Base-by-base conservation (phyloP, 2,888 invertebrate genomes). In the Drosophila bunnanda region DNA sequence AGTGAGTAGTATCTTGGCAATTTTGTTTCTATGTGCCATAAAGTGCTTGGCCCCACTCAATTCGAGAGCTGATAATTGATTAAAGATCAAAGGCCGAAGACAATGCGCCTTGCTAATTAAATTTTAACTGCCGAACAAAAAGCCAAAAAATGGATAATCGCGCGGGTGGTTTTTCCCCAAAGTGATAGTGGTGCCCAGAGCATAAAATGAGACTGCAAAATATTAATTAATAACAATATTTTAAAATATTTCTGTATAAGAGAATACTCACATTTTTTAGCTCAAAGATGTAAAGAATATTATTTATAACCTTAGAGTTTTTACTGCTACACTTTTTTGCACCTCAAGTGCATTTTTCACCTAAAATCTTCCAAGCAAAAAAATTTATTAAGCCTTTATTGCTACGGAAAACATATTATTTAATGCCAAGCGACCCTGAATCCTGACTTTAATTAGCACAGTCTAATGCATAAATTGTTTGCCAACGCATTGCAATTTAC, bases 91-190 rank as follows among this genome's bases (percentile, higher is more conserved):
- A 82, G 20, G 43, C 41, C 41, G 61, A n/a, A 64, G 48, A 82
- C 78, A 88, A 86, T 69, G 48, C 12, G 54, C 15, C 50, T 13
- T 62, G 80, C 88, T 88, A 88, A 82, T 88, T 86, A 59, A 66
- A 75, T 59, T 74, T 66, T 41, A 72, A 74, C 65, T 55, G 71
- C 54, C 57, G 38, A 74, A 77, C 68, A 82, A 82, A 38, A 53
- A 22, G 32, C 20, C 36, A 55, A 70, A 68, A 68, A 60, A 34
- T 46, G 20, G 44, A 44, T 68, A 38, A 68, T 38, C 55, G 25
- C 38, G 7, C 12, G 46, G 20, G 46, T 39, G 38, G 43, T n/a
- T 53, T 62, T 65, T 65, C 43, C 43, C 54, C 52, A 65, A 79
- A 62, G 77, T 84, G 62, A 77, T 85, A 80, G 80, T 72, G 38